Percentiles rank a stretch among this genome's conserved stretches.
These are phyloP conservation scores for Callitettix versicolor DNA, from an alignment of 1,140 invertebrate genomes.

Conservation along the genomic window DNA sequence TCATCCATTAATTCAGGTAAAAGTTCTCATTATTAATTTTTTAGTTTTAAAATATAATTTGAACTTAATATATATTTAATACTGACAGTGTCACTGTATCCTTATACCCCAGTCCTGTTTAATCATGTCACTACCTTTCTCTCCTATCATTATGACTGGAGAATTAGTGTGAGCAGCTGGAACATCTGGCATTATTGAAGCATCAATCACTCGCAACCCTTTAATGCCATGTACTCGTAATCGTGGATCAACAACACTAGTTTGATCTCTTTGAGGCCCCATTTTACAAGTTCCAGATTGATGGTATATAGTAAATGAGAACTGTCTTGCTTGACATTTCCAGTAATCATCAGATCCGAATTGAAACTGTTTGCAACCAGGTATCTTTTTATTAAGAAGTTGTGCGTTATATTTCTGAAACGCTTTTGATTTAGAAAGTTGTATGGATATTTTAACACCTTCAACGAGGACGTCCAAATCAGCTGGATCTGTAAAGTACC, in stretches of 20 bases:
- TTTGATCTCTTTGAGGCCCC: slow-evolving; percentile 54
- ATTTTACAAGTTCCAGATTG: slow-evolving; percentile 76
- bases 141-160: slow-evolving; percentile 58
- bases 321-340: slow-evolving; percentile 52
- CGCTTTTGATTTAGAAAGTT: slow-evolving; percentile 43
- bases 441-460: slow-evolving; percentile 47
- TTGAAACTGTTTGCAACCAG: slow-evolving; percentile 48
- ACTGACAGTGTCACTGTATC: neutral
- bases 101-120: slow-evolving; percentile 39
- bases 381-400: slow-evolving; percentile 47
- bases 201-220: slow-evolving; percentile 61
- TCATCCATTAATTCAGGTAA: no score
- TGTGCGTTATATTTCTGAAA: slow-evolving; percentile 46
- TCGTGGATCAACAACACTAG: slow-evolving; percentile 58
- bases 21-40: no score
- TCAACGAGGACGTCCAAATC: slow-evolving; percentile 51
- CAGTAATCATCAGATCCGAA: slow-evolving; percentile 61
- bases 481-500: slow-evolving; percentile 55
- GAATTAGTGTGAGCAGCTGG: slow-evolving; percentile 51
- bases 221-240: slow-evolving; percentile 55
- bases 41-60: no score
- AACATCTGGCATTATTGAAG: slow-evolving; percentile 53
- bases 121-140: slow-evolving; percentile 55
- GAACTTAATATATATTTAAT: no score
- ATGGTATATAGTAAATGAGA: slow-evolving; percentile 66